Base-by-base conservation (phyloP, 2,797 vertebrate genomes). In the Sebastes flavidus region DNA sequence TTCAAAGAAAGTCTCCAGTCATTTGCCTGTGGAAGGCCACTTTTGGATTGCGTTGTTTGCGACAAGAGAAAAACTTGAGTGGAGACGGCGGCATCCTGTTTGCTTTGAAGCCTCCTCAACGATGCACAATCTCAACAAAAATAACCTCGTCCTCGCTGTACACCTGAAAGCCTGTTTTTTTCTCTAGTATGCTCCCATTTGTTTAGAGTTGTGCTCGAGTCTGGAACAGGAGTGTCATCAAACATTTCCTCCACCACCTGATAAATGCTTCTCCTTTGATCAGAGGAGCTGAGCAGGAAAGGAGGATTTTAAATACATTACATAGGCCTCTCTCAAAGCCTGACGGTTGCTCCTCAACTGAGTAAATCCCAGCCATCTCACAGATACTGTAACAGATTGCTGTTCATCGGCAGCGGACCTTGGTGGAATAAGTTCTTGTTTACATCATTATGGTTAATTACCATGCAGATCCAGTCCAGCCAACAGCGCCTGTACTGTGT, bases 381-480 rank as follows among this genome's bases (percentile, higher is more conserved):
- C 75, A 71, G 83, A 91, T 92, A 93, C 91, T 90, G 87, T 91
- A 93, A 91, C 93, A 94, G 93, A 94, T 94, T 94, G 93, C 81
- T 90, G 88, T 86, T 91, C 84, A 82, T 87, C 66, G 36, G 85
- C 82, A 63, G 83, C 76, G 18, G 86, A 89, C 82, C 87, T 89
- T 76, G 78, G 90, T 80, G 58, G 86, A 91, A 91, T 90, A 89
- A 92, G 87, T 85, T 87, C 88, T 92, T 95, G 94, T 95, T 96
- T 95, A 95, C 95, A 95, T 95, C 92, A 90, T 95, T 94, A 92
- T 87, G 69, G 85, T 90, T 96, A 95, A 95, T 95, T 95, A 92
- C 86, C 87, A 89, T 90, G 82, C 89, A 88, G 88, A 87, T 87
- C 84, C 87, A 83, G 83, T 91, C 88, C 84, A 82, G 85, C 62